phyloP scores from a whole-genome alignment of 35 echinoderm and acorn worm genomes.

The Holothuria glaberrima region DNA sequence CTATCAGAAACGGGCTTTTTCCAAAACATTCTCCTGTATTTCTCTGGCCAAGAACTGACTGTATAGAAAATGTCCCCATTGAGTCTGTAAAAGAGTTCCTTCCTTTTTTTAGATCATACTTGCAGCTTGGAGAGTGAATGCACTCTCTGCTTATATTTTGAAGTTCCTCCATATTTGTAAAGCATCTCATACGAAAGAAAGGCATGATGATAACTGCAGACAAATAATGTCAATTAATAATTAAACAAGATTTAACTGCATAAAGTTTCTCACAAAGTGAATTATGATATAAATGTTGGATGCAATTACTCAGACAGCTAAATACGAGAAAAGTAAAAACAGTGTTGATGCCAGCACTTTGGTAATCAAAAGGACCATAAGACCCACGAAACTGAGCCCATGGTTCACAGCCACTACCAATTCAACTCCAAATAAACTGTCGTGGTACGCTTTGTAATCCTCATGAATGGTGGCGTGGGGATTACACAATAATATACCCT shows the following conservation, averaged over 20 bases:
- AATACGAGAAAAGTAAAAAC: not conserved
- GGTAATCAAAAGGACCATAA: not conserved
- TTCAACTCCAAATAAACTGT: not conserved
- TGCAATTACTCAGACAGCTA: not conserved
- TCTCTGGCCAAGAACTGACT: not conserved
- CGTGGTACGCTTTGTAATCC: too few relatives aligned
- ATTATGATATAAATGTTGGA: not conserved
- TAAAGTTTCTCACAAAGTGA: not conserved
- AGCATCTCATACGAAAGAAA: conserved; percentile 4
- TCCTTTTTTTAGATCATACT: not conserved
- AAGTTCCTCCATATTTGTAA: conserved; percentile 20
- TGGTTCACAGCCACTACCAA: not conserved
- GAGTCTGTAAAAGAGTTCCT: not conserved
- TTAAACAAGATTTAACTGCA: too few relatives aligned
- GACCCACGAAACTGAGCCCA: not conserved
- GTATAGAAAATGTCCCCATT: not conserved
- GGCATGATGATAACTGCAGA: not conserved
- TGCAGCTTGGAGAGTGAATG: not conserved
- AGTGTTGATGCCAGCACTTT: not conserved
- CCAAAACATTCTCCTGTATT: too few relatives aligned
- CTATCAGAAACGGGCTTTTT: too few relatives aligned
- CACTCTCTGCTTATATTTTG: conserved; percentile 9
- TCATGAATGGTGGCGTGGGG: too few relatives aligned
- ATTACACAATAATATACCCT: too few relatives aligned
- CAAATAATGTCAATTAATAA: not conserved